Conservation (phyloP, 2,797 vertebrate genomes). For the Chelmon rostratus region DNA sequence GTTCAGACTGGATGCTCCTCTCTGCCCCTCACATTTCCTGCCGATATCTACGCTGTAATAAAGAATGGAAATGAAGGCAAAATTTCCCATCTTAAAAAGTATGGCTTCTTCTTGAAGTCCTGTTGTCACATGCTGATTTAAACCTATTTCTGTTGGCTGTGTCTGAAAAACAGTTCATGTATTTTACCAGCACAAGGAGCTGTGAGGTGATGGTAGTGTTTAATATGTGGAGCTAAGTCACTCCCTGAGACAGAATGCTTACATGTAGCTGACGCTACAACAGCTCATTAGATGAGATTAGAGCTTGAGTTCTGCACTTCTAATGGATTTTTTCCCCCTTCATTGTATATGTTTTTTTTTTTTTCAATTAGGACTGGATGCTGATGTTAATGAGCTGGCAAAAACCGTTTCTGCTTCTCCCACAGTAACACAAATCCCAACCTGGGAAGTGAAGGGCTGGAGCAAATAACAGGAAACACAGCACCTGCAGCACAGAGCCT, state of each 20-base stretch:
- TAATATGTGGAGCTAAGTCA: conserved; percentile 5
- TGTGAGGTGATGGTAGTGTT: background rate
- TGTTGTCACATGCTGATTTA: background rate
- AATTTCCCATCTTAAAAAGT: background rate
- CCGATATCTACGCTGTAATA: background rate
- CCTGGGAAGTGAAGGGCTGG: conserved; percentile 18
- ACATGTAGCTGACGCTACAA: conserved; percentile 1
- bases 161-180: background rate
- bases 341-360: conserved; percentile 26
- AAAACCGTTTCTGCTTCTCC: conserved; percentile 17
- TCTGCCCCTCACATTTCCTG: background rate
- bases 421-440: conserved; percentile 11
- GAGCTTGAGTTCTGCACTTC: conserved; percentile 5
- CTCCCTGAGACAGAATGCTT: conserved; percentile 14
- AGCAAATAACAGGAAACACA: conserved; percentile 18
- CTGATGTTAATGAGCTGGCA: conserved; percentile 27
- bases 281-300: conserved; percentile 53
- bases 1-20: background rate
- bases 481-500: background rate
- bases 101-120: background rate
- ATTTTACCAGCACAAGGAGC: background rate
- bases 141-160: background rate
- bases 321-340: background rate
- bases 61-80: background rate
- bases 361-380: conserved; percentile 23